These are phyloP conservation scores for Elachura formosa DNA, from an alignment of 2,113 vertebrate genomes.

Conservation along the genomic window DNA sequence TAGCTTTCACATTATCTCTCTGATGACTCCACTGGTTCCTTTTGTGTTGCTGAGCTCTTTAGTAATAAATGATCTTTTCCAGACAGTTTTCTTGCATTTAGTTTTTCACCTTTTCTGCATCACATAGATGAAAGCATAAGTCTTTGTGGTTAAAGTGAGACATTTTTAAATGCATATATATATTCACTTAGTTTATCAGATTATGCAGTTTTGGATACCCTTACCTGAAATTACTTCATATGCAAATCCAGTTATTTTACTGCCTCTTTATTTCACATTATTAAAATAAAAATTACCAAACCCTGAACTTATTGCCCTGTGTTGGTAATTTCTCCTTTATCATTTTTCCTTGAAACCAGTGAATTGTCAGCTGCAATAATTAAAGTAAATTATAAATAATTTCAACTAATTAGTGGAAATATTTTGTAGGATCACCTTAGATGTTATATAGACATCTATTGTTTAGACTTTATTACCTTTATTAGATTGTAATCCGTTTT, in stretches of 20 bases:
- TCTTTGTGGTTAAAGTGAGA: not conserved
- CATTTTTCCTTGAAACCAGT: not conserved
- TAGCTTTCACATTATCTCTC: not conserved
- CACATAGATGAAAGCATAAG: not conserved
- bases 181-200: not conserved
- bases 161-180: not conserved
- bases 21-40: not conserved
- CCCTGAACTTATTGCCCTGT: not conserved
- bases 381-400: not conserved
- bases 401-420: not conserved
- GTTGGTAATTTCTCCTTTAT: not conserved
- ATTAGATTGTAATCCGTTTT: not conserved
- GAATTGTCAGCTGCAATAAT: not conserved
- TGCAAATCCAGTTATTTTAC: not conserved
- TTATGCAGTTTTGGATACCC: not conserved
- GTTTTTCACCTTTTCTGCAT: not conserved
- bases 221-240: not conserved
- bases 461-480: not conserved
- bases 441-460: not conserved
- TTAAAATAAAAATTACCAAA: not conserved
- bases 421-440: not conserved
- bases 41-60: not conserved
- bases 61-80: not conserved
- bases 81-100: not conserved
- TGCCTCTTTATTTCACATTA: not conserved